phyloP scores from a whole-genome alignment of 2,113 vertebrate species.

The Limanda limanda region DNA sequence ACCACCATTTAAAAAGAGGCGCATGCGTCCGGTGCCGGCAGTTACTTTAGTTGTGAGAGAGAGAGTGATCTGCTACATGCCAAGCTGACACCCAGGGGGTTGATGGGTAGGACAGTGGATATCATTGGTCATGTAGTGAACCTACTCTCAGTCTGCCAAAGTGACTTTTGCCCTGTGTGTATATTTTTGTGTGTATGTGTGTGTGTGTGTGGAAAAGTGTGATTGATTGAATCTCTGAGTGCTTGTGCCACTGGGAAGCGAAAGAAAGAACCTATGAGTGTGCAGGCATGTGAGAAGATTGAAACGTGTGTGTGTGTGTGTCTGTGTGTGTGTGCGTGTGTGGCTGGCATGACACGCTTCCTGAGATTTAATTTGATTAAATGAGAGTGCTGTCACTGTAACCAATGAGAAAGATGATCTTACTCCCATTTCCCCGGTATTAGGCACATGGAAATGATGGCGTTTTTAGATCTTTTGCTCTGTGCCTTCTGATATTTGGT shows the following conservation, averaged over 20 bases:
- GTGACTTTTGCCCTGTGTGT: constrained; percentile 42
- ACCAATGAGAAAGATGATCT: constrained; percentile 72
- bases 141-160: constrained; percentile 36
- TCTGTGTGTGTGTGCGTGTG: constrained; percentile 13
- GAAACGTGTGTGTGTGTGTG: constrained; percentile 26
- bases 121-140: constrained; percentile 55
- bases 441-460: constrained; percentile 60
- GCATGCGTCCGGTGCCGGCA: constrained; percentile 32
- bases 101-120: constrained; percentile 49
- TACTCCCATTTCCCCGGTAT: constrained; percentile 58
- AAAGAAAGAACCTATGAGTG: constrained; percentile 43
- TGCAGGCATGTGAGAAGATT: constrained; percentile 57
- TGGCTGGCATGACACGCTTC: constrained; percentile 60
- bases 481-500: constrained; percentile 47
- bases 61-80: constrained; percentile 24
- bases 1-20: constrained; percentile 63
- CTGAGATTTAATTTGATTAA: constrained; percentile 76
- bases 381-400: constrained; percentile 67
- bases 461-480: constrained; percentile 52
- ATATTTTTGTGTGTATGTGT: background rate
- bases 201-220: constrained; percentile 31
- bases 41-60: constrained; percentile 40
- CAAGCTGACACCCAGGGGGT: constrained; percentile 1
- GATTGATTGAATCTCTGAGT: constrained; percentile 73
- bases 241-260: constrained; percentile 65